Percentiles rank a stretch among this genome's conserved stretches.
Evolutionary conservation across 2,113 vertebrate species (phyloP).

Genomic region (Symphodus melops): DNA sequence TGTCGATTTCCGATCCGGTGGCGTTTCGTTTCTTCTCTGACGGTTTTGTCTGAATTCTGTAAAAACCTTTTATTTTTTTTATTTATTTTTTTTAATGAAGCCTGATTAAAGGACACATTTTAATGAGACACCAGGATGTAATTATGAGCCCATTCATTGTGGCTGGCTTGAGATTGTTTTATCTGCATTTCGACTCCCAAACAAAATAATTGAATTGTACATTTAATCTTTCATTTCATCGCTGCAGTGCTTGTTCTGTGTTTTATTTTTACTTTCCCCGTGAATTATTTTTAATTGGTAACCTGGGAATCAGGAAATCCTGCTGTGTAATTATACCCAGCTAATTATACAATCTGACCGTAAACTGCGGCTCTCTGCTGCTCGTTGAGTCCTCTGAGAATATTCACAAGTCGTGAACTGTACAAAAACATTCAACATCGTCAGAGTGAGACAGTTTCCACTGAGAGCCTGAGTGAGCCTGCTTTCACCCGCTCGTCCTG

Average conservation of each 20-base stretch:
- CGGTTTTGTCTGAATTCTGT: constrained; percentile 17
- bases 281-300: constrained; percentile 17
- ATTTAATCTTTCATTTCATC: not conserved
- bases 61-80: too few relatives aligned
- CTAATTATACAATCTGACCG: constrained; percentile 2
- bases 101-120: constrained; percentile 43
- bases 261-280: not conserved
- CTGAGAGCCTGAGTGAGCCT: too few relatives aligned
- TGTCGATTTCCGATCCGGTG: constrained; percentile 3
- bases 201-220: not conserved
- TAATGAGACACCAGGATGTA: constrained; percentile 30
- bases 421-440: not conserved
- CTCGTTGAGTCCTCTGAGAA: not conserved
- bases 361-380: not conserved
- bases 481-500: too few relatives aligned
- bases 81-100: constrained; percentile 47
- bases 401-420: not conserved
- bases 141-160: constrained; percentile 39
- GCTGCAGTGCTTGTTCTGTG: not conserved
- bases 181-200: not conserved
- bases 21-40: constrained; percentile 27
- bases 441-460: not conserved
- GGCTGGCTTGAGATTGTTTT: constrained; percentile 20
- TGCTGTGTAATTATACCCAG: not conserved
- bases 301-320: not conserved